A percentile compares a stretch with the other conserved stretches of the same genome.
Evolutionary conservation across 1,140 invertebrate genomes (phyloP).

Genomic region (Leptestheria dahalacensis): DNA sequence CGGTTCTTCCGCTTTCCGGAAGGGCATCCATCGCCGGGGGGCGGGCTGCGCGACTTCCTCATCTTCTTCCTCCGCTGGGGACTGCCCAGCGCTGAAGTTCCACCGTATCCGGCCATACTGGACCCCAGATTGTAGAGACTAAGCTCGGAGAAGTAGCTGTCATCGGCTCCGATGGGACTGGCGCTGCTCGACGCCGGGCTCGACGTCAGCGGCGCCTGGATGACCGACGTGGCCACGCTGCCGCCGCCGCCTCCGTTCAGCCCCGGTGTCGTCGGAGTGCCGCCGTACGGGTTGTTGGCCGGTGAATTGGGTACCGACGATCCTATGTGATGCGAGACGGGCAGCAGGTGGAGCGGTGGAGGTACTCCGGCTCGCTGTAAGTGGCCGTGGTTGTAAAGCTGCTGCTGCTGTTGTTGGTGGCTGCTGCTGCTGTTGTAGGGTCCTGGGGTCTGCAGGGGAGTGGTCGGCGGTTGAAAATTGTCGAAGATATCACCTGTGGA

Average conservation of each 20-base stretch:
- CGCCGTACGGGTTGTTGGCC: conserved; percentile 1
- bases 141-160: conserved; percentile 59
- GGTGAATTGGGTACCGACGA: conserved; percentile 10
- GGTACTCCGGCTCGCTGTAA: conserved; percentile 26
- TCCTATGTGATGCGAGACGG: background rate
- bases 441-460: background rate
- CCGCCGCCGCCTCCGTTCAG: conserved; percentile 34
- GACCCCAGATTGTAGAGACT: conserved; percentile 27
- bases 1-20: conserved; percentile 75
- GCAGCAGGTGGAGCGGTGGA: conserved; percentile 1
- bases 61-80: conserved; percentile 37
- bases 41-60: conserved; percentile 45
- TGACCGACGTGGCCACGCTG: conserved; percentile 48
- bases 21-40: conserved; percentile 28
- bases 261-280: conserved; percentile 3
- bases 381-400: background rate
- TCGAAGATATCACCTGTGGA: conserved; percentile 2
- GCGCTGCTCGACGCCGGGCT: conserved; percentile 38
- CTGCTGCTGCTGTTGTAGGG: conserved; percentile 3
- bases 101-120: conserved; percentile 25
- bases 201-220: conserved; percentile 46
- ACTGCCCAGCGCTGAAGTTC: conserved; percentile 22
- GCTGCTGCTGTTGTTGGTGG: background rate
- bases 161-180: conserved; percentile 35
- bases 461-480: conserved; percentile 8